phyloP scores from a whole-genome alignment of 1,140 invertebrate species.

The Vanessa tameamea region DNA sequence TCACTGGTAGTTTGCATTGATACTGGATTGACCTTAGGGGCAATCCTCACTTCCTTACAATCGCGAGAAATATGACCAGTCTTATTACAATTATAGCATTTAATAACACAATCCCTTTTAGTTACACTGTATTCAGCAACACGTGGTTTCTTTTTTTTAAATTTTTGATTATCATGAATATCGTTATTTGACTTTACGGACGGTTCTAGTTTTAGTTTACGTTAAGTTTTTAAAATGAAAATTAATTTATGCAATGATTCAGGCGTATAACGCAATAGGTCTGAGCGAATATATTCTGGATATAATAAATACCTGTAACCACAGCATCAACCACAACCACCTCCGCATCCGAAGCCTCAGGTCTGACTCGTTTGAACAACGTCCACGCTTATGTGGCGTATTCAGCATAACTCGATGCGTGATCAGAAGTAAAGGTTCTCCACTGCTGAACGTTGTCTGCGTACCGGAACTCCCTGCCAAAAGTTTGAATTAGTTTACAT shows the following conservation, averaged over 20 bases:
- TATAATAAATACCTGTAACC: constrained; percentile 48
- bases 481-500: constrained; percentile 37
- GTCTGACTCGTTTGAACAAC: constrained; percentile 38
- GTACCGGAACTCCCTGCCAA: constrained; percentile 44
- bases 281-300: constrained; percentile 39
- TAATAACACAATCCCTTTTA: neutral
- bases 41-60: constrained; percentile 18
- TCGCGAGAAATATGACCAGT: constrained; percentile 29
- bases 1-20: neutral
- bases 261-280: constrained; percentile 42
- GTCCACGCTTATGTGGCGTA: constrained; percentile 43
- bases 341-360: constrained; percentile 38
- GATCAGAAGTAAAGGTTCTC: constrained; percentile 43
- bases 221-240: constrained; percentile 44
- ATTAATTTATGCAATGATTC: constrained; percentile 38
- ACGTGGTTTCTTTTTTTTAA: too few relatives aligned
- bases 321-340: constrained; percentile 37
- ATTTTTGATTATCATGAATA: too few relatives aligned
- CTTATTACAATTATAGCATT: constrained; percentile 39
- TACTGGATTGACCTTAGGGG: neutral
- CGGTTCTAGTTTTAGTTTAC: constrained; percentile 1
- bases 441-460: constrained; percentile 44
- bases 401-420: constrained; percentile 37
- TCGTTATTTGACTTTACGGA: too few relatives aligned
- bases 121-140: too few relatives aligned